These are phyloP conservation scores for Volucella inflata DNA, from an alignment of 2,888 invertebrate species.

Conservation along the genomic window DNA sequence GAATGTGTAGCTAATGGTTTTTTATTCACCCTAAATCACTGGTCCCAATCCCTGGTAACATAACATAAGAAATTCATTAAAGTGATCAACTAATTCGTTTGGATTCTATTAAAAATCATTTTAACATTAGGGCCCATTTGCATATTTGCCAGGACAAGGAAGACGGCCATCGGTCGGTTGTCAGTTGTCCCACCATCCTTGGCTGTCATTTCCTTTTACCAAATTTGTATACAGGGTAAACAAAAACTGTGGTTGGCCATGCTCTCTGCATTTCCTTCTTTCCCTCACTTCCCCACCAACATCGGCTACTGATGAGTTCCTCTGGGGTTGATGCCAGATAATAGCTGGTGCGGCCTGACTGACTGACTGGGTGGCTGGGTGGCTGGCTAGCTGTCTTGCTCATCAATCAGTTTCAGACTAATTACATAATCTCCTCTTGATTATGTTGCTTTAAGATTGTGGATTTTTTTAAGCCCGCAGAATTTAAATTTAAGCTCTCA, in stretches of 20 bases:
- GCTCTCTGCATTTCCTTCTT: constrained; percentile 3
- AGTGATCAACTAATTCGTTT: constrained; percentile 66
- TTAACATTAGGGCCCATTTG: constrained; percentile 70
- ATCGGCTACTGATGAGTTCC: constrained; percentile 54
- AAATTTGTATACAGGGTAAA: constrained; percentile 67
- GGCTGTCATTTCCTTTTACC: constrained; percentile 65
- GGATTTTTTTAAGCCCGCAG: constrained; percentile 69
- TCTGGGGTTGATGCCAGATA: constrained; percentile 25
- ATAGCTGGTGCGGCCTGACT: not conserved
- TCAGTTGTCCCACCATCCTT: too few relatives aligned
- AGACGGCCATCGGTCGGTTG: too few relatives aligned
- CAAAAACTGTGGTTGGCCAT: constrained; percentile 57
- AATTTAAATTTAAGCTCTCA: constrained; percentile 65
- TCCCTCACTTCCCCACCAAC: too few relatives aligned
- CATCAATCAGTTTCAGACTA: constrained; percentile 84
- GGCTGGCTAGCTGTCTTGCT: constrained; percentile 76
- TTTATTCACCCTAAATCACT: constrained; percentile 36
- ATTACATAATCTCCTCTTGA: constrained; percentile 84
- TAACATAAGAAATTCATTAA: constrained; percentile 66
- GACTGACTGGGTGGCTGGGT: constrained; percentile 10
- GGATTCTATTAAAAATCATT: constrained; percentile 74
- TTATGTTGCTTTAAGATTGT: constrained; percentile 79
- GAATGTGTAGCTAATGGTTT: not conserved
- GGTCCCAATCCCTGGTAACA: constrained; percentile 44
- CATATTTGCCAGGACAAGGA: constrained; percentile 47